These are phyloP conservation scores for Bembecia ichneumoniformis DNA, from an alignment of 2,888 invertebrate species.

Conservation along the genomic window DNA sequence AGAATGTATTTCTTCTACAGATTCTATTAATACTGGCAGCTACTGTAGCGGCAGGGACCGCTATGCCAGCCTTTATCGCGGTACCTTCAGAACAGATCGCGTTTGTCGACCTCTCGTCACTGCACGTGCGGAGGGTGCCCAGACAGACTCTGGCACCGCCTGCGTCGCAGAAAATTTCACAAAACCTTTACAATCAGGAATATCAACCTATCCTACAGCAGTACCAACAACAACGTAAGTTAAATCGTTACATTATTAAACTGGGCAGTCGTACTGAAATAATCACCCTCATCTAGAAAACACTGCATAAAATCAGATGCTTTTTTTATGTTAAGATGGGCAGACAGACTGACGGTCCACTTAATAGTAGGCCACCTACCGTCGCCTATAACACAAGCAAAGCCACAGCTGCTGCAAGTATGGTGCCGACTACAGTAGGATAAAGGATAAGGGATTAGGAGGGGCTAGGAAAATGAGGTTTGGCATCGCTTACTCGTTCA, in stretches of 20 bases:
- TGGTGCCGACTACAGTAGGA: too few relatives aligned
- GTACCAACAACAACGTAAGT: constrained; percentile 51
- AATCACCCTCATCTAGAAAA: too few relatives aligned
- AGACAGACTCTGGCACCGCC: constrained; percentile 47
- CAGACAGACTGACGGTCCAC: too few relatives aligned
- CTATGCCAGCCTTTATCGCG: constrained; percentile 73
- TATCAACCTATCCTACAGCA: constrained; percentile 41
- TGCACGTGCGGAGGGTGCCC: constrained; percentile 45
- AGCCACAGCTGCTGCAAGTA: too few relatives aligned
- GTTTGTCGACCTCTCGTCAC: constrained; percentile 65
- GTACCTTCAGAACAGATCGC: constrained; percentile 75
- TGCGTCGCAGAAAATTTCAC: constrained; percentile 24
- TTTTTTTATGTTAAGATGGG: too few relatives aligned
- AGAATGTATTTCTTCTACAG: constrained; percentile 20
- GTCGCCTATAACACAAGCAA: too few relatives aligned
- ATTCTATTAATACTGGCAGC: constrained; percentile 36
- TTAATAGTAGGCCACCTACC: too few relatives aligned
- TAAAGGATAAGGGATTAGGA: too few relatives aligned
- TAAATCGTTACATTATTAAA: neutral
- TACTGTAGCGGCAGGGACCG: constrained; percentile 36
- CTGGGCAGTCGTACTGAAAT: too few relatives aligned
- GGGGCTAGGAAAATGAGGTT: too few relatives aligned
- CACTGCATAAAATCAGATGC: too few relatives aligned
- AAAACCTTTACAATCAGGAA: constrained; percentile 25
- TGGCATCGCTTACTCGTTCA: too few relatives aligned